Evolutionary conservation across 2,113 vertebrate genomes (phyloP), one percentile per base, ranked within the genome.

Genomic region (Corythornis cristatus): DNA sequence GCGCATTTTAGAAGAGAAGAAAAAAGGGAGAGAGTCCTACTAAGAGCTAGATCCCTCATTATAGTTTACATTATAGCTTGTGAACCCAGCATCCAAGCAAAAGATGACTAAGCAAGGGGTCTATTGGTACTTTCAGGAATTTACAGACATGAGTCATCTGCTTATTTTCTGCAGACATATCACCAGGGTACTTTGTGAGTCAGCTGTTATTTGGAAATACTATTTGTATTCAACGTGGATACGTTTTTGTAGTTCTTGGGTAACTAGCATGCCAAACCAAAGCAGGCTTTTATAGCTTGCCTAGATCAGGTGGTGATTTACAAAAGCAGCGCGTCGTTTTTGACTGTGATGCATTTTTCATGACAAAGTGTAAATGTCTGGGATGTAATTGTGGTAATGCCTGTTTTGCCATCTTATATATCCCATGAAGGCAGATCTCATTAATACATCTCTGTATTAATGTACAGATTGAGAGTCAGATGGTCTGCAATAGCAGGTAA

Each of bases 31-130:
- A 97, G 97, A 97, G 97, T 93, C 93, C 96, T 96, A 64, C 96
- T 94, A 97, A 97, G 93, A 96, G 96, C 96, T 98, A 89, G 94
- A 97, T 97, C 87, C 31, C 96, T 97, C 93, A 97, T 98, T 98
- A 98, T 89, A 95, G 95, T 97, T 98, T 97, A 96, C 97, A 97
- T 37, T 37, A 37, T 96, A 96, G 96, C 97, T 98, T 83, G 13
- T 97, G 98, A 98, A 98, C 96, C 96, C 96, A 97, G 96, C 97
- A 97, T 97, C 97, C 96, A 96, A 97, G 97, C 90, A 68, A 95
- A 96, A 92, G 97, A 97, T 98, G 98, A 98, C 97, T 98, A 97
- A 98, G 98, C 97, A 97, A 95, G 83, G 97, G 97, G 96, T 97
- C 96, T 96, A 83, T 94, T 97, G 97, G 96, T 98, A 97, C 98